Evolutionary conservation across 2,113 vertebrate genomes (phyloP), one percentile per base, ranked within the genome.

Genomic region (Edolisoma coerulescens): DNA sequence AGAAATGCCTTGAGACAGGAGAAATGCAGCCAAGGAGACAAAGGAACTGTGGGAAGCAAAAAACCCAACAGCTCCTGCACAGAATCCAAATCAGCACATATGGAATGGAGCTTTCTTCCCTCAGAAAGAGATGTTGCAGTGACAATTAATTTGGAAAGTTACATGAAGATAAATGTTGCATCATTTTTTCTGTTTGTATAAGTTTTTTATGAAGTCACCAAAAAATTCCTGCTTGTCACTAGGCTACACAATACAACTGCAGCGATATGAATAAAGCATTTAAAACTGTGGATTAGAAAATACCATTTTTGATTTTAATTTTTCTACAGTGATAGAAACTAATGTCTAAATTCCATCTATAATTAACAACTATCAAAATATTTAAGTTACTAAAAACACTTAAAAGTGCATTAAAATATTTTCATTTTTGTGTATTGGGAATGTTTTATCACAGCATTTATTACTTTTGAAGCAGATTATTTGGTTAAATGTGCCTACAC

Each of bases 231-330:
- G 44, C 41, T 60, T n/a, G 13, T 41, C 59, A 37, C 28, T 24
- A 35, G 17, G 26, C 19, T 35, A 27, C 16, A 32, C 4, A 22
- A 20, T 6, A 50, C n/a, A 41, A 52, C 7, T 61, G 30, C 2
- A 63, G 33, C 17, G 57, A 57, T 23, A 6, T 0, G 2, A 83
- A 3, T 12, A 52, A 49, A 67, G 20, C 26, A 65, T 22, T 12
- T 30, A 11, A 54, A 77, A 83, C 2, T 11, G 28, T 13, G 21
- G 21, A 33, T 14, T 4, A 84, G 19, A 56, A 90, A 86, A 39
- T 4, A 64, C 1, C 0, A 0, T 0, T 9, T 53, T 52, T 69
- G 1, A 59, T 52, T 57, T 61, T 76, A 17, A 7, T 81, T 92
- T 52, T 61, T 37, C 61, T 33, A 6, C 20, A 44, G 13, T 13